These are phyloP conservation scores for Abramis brama DNA, from an alignment of 2,113 vertebrate genomes.

Conservation along the genomic window DNA sequence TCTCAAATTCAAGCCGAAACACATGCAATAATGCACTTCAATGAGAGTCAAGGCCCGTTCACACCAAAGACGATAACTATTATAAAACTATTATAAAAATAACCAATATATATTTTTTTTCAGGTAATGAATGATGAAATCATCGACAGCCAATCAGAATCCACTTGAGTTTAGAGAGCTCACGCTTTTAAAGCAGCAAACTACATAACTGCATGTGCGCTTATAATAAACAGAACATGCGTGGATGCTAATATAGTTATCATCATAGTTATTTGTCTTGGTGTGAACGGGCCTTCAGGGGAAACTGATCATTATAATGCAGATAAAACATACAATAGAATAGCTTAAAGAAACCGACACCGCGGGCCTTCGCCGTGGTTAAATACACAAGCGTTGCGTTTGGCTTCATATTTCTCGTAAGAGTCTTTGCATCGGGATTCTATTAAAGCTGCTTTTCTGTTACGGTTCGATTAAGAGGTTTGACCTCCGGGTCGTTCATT, in stretches of 20 bases:
- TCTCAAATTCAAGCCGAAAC: background rate
- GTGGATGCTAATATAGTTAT: background rate
- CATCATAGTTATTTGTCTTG: background rate
- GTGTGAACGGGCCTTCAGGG: background rate
- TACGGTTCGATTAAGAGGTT: constrained; percentile 14
- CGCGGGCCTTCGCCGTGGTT: background rate
- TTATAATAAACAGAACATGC: background rate
- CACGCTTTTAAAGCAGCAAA: too few relatives aligned
- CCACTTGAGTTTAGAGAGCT: too few relatives aligned
- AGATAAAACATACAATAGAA: constrained; percentile 35
- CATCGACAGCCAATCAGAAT: background rate
- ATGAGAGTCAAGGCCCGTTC: background rate
- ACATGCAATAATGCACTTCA: constrained; percentile 15
- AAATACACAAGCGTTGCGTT: constrained; percentile 3
- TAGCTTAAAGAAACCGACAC: constrained; percentile 8
- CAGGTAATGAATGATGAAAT: background rate
- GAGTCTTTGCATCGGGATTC: constrained; percentile 30
- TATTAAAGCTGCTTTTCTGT: constrained; percentile 31
- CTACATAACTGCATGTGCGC: too few relatives aligned
- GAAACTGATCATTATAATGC: background rate
- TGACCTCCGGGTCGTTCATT: constrained; percentile 4
- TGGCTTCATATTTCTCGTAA: background rate
- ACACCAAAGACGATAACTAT: background rate
- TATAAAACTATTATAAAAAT: too few relatives aligned
- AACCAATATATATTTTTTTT: too few relatives aligned